Evolutionary conservation across 2,888 invertebrate genomes (phyloP), one percentile per base, ranked within the genome.

Genomic region (Eustalomyia histrio): DNA sequence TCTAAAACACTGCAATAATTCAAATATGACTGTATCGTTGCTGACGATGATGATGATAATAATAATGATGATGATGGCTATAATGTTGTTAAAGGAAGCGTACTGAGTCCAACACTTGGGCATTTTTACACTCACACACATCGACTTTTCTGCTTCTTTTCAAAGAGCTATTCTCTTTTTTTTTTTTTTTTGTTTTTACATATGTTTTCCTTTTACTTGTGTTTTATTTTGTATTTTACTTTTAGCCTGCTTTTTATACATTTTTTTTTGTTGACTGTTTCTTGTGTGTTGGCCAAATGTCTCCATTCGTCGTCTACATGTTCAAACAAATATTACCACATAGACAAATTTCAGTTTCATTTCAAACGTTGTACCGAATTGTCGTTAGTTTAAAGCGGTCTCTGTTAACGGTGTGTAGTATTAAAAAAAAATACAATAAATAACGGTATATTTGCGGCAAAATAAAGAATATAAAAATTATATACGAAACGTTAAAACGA

Each of bases 301-400:
- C 82, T 83, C 67, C 78, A 71, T 83, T 74, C 65, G 16, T 64
- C 65, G 12, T 60, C 69, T 76, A 64, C 33, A 65, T 71, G 69
- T 52, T 64, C 57, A 52, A 64, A 52, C 72, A 74, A 80, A 82
- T 82, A 84, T 84, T 82, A 83, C 58, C 76, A 75, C 86, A 85
- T 85, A 86, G 85, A 85, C 85, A 85, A 86, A 86, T 86, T 88
- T 89, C 86, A 88, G 88, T 88, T 89, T 88, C 87, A 88, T 85
- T 89, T 87, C 85, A 87, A 87, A 89, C 88, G 88, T 87, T 88
- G 88, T 87, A 86, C 87, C 87, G 87, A 86, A 85, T 80, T 80
- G 78, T 79, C 73, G 76, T 75, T 50, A 75, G 78, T 68, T 79
- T 12, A 61, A 24, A 39, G 80, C 75, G 78, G 64, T 76, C 33